Base-by-base conservation (phyloP, 2,113 vertebrate species). In the Tychaedon coryphoeus region DNA sequence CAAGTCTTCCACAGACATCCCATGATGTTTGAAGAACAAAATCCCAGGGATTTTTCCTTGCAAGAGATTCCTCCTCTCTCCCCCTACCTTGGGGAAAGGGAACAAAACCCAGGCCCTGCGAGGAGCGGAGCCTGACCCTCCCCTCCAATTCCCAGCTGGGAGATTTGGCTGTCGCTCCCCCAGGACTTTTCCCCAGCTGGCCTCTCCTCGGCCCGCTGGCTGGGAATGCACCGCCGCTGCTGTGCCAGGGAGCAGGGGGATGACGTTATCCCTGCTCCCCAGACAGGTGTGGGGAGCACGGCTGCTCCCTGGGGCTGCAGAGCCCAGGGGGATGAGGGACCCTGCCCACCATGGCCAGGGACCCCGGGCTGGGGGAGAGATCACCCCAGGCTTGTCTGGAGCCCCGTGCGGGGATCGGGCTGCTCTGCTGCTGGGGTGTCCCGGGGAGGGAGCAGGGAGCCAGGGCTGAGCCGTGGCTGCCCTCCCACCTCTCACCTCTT, bases 211-310 rank as follows among this genome's bases (percentile, higher is more conserved):
- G 92, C 73, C 86, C 8, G 5, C 86, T 71, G 66, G 85, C 53
- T 95, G 93, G 77, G 58, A 36, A 92, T 64, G 36, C 33, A 47
- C 58, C 43, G 5, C 4, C 4, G 1, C 40, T 54, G 18, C 9
- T 14, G 81, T 92, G 93, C 94, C 90, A 94, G 47, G 74, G 71
- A 78, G 53, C 77, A 42, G 42, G 42, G 0, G 1, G 74, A 75
- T 93, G 91, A 94, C 34, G 70, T 93, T 79, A 96, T 94, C 93
- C 61, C 48, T 43, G 43, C 47, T 85, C 33, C 90, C 83, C 40
- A 45, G 86, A 24, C 93, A 93, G 79, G 91, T 79, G 86, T 83
- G 45, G 75, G 82, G 71, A 88, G 42, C 62, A 65, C 2, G 36
- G 79, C 86, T 38, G 80, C 54, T 91, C 80, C 69, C 75, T 0